Evolutionary conservation across 2,113 vertebrate genomes (phyloP).

Genomic region (Lonchura striata): DNA sequence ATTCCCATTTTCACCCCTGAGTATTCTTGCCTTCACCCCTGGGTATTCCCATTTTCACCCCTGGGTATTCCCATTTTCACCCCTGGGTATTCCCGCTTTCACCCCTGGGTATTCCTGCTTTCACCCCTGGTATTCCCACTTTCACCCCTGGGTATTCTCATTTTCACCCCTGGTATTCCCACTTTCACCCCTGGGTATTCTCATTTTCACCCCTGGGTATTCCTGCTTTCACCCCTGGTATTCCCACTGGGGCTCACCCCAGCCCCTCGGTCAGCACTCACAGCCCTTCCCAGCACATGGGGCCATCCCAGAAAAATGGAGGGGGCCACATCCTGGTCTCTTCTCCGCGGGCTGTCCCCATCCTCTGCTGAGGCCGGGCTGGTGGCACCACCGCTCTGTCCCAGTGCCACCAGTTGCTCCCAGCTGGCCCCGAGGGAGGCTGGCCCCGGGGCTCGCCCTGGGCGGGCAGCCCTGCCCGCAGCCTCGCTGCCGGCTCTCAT

Average conservation of each 20-base stretch:
- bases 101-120: neutral
- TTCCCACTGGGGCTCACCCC: neutral
- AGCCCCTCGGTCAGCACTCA: fast-evolving
- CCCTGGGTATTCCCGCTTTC: neutral
- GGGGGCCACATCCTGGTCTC: neutral
- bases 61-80: too few species aligned
- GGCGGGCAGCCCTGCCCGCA: neutral
- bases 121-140: neutral
- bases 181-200: neutral
- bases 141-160: neutral
- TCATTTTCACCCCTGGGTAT: neutral
- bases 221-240: neutral
- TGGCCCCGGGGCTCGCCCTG: neutral
- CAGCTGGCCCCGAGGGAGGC: neutral
- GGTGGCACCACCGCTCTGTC: neutral
- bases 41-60: neutral
- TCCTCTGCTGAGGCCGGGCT: fast-evolving
- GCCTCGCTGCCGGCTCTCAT: fast-evolving
- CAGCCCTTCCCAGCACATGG: neutral
- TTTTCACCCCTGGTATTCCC: too few species aligned
- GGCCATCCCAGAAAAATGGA: neutral
- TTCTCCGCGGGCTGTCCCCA: neutral
- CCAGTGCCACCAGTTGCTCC: neutral
- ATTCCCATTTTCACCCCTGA: neutral
- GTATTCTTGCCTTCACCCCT: neutral